phyloP scores from a whole-genome alignment of 1,140 invertebrate species.

The Drosophila azteca region DNA sequence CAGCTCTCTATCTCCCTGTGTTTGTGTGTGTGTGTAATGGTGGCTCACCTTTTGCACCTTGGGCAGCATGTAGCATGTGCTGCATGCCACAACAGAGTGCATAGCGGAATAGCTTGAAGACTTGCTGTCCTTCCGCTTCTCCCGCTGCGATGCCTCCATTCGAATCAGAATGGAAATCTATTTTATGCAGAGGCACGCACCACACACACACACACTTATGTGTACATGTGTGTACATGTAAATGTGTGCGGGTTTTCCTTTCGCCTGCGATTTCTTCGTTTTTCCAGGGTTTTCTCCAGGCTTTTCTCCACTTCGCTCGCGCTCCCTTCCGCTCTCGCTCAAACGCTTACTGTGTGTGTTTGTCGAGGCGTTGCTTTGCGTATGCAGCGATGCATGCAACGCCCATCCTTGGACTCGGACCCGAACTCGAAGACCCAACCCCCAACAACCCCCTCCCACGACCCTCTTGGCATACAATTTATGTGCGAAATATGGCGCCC shows the following conservation, averaged over 20 bases:
- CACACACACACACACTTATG: constrained; percentile 14
- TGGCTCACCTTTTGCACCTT: not conserved
- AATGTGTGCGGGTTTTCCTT: constrained; percentile 6
- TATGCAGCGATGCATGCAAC: constrained; percentile 77
- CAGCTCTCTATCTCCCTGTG: not conserved
- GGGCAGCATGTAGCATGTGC: not conserved
- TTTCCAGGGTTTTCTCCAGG: too few relatives aligned
- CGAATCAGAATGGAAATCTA: constrained; percentile 75
- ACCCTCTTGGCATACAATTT: constrained; percentile 64
- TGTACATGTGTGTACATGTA: constrained; percentile 20
- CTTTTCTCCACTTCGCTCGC: too few relatives aligned
- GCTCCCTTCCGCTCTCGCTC: constrained; percentile 2
- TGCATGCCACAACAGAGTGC: not conserved
- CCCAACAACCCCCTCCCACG: constrained; percentile 34
- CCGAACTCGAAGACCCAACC: constrained; percentile 14
- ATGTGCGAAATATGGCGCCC: constrained; percentile 78
- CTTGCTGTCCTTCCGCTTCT: too few relatives aligned
- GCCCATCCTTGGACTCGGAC: constrained; percentile 19
- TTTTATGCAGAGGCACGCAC: constrained; percentile 77
- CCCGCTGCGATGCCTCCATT: too few relatives aligned
- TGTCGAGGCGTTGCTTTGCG: constrained; percentile 61
- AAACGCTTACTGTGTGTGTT: constrained; percentile 27
- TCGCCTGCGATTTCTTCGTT: constrained; percentile 3
- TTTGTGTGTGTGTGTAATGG: too few relatives aligned
- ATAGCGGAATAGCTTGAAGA: too few relatives aligned